Conservation (phyloP, 2,888 invertebrate genomes). For the Xestia xanthographa region DNA sequence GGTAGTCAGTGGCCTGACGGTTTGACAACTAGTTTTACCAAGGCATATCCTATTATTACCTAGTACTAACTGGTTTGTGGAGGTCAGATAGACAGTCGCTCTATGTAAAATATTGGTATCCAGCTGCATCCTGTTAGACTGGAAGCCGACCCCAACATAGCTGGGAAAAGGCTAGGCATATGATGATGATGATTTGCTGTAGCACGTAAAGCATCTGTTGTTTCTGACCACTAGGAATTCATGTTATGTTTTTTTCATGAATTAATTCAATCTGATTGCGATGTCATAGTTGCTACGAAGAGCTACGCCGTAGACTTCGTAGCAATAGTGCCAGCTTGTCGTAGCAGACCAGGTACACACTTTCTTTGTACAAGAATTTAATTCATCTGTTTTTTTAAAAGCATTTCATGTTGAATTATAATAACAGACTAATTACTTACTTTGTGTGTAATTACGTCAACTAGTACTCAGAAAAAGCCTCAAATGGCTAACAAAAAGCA, state of each 20-base stretch:
- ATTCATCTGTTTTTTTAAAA: not conserved
- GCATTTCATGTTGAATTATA: no score
- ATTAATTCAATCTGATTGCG: not conserved
- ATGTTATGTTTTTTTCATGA: not conserved
- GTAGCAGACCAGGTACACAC: conserved; percentile 7
- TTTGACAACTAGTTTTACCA: not conserved
- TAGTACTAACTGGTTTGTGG: not conserved
- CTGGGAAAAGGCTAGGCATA: no score
- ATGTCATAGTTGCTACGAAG: not conserved
- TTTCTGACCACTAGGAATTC: not conserved
- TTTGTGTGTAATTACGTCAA: not conserved
- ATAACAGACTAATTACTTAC: not conserved
- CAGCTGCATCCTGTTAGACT: no score
- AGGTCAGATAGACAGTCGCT: not conserved
- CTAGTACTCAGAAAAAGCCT: not conserved
- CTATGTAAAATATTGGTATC: not conserved
- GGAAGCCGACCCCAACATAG: no score
- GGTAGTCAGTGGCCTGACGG: not conserved
- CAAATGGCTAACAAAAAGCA: not conserved
- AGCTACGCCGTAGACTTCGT: conserved; percentile 1
- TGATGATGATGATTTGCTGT: no score
- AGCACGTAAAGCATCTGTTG: not conserved
- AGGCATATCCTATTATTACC: not conserved
- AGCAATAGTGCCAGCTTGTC: not conserved
- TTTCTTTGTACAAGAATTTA: not conserved